These are phyloP conservation scores for Megalopta genalis DNA, from an alignment of 1,140 invertebrate genomes.

Conservation along the genomic window DNA sequence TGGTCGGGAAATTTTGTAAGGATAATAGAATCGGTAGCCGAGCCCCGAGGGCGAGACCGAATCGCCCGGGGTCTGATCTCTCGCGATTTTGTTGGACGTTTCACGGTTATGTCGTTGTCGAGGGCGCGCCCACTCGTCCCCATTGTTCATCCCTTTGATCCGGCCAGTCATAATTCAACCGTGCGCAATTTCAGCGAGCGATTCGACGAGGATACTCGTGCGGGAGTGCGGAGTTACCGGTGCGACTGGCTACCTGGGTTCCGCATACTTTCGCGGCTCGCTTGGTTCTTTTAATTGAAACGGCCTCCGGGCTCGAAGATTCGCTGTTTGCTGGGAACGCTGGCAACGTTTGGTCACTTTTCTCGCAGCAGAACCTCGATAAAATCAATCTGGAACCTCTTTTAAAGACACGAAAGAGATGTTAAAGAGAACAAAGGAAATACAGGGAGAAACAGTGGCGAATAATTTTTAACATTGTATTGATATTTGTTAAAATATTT, in stretches of 20 bases:
- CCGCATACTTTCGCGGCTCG: neutral
- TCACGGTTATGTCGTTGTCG: constrained; percentile 31
- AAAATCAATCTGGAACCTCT: no score
- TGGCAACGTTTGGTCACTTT: no score
- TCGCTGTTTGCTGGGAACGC: no score
- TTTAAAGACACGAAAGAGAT: no score
- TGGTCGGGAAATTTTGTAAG: neutral
- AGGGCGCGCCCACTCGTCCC: neutral
- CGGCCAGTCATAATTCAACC: constrained; percentile 51
- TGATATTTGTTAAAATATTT: no score
- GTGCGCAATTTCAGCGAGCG: constrained; percentile 42
- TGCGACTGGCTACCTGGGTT: constrained; percentile 26
- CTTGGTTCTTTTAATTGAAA: neutral
- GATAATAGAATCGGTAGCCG: neutral
- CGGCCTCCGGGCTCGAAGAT: neutral
- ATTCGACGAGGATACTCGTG: constrained; percentile 23
- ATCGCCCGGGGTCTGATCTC: neutral
- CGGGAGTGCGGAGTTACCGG: constrained; percentile 26
- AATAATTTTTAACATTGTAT: no score
- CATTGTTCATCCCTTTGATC: constrained; percentile 33
- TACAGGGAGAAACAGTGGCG: no score
- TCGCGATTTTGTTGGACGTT: constrained; percentile 7
- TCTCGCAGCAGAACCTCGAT: no score
- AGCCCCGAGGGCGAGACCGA: neutral
- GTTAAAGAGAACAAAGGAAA: no score